Conservation (phyloP, 35 echinoderm and acorn worm genomes). For the Hemicentrotus pulcherrimus region DNA sequence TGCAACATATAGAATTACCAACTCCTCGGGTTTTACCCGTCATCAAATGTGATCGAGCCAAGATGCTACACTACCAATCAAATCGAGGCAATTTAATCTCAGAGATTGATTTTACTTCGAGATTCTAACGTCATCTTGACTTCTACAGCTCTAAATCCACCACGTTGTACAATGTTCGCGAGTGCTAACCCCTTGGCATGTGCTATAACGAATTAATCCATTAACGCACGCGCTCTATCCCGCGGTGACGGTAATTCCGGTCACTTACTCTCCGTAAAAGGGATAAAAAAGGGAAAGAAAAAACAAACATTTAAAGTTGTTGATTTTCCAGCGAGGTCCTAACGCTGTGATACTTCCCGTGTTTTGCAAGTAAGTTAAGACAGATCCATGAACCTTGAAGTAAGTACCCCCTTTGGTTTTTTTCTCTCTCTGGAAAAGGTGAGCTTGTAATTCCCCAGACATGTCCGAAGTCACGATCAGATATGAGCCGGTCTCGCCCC, state of each 20-base stretch:
- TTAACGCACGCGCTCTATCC: conserved; percentile 30
- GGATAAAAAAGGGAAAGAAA: background rate
- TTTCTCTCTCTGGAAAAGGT: background rate
- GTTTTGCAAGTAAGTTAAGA: background rate
- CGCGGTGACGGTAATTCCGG: conserved; percentile 28
- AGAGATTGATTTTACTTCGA: conserved; percentile 33
- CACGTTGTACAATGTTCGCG: background rate
- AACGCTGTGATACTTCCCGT: background rate
- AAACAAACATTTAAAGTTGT: conserved; percentile 44
- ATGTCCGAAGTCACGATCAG: conserved; percentile 1
- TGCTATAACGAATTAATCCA: conserved; percentile 36
- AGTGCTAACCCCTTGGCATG: conserved; percentile 24
- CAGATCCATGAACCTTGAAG: background rate
- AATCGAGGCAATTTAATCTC: conserved; percentile 9
- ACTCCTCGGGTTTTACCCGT: background rate
- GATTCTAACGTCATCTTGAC: background rate
- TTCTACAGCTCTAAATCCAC: background rate
- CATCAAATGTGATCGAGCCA: background rate
- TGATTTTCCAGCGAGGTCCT: conserved; percentile 22
- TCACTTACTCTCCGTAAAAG: background rate
- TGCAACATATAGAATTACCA: background rate
- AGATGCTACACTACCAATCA: background rate
- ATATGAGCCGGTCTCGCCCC: background rate
- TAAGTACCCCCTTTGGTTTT: conserved; percentile 25
- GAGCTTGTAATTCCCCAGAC: conserved; percentile 23